Evolutionary conservation across 2,797 vertebrate species (phyloP).

Genomic region (Thaleichthys pacificus): DNA sequence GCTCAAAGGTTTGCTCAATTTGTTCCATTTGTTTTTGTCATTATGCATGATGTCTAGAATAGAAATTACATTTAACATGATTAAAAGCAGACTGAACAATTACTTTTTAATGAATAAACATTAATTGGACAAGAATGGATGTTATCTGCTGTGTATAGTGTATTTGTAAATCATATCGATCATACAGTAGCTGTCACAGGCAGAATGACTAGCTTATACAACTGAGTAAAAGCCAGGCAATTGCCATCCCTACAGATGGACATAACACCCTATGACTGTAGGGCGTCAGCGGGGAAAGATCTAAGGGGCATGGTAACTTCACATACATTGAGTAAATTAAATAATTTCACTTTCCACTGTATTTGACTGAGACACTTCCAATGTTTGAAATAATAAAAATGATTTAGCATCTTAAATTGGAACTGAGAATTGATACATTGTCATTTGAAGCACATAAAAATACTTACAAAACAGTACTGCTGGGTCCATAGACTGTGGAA

Average conservation of each 20-base stretch:
- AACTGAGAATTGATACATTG: no score
- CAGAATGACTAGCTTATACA: not conserved
- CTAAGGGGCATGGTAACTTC: no score
- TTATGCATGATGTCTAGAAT: conserved; percentile 43
- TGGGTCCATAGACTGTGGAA: conserved; percentile 14
- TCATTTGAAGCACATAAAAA: no score
- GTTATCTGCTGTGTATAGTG: conserved; percentile 39
- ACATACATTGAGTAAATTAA: no score
- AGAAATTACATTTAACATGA: conserved; percentile 47
- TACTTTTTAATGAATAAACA: conserved; percentile 54
- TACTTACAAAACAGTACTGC: not conserved
- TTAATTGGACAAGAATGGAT: conserved; percentile 59
- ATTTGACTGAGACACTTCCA: no score
- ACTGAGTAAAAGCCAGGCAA: not conserved
- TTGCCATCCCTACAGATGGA: not conserved
- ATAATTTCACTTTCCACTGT: no score
- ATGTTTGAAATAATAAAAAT: no score
- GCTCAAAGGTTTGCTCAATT: conserved; percentile 54
- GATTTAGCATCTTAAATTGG: no score
- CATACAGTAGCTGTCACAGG: not conserved
- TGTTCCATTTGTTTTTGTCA: conserved; percentile 51
- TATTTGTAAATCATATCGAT: conserved; percentile 19
- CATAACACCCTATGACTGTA: not conserved
- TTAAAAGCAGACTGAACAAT: conserved; percentile 56
- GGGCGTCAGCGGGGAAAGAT: not conserved